Percentiles rank a stretch among this genome's conserved stretches.
These are phyloP conservation scores for Gopherus evgoodei DNA, from an alignment of 2,113 vertebrate species.

Conservation along the genomic window DNA sequence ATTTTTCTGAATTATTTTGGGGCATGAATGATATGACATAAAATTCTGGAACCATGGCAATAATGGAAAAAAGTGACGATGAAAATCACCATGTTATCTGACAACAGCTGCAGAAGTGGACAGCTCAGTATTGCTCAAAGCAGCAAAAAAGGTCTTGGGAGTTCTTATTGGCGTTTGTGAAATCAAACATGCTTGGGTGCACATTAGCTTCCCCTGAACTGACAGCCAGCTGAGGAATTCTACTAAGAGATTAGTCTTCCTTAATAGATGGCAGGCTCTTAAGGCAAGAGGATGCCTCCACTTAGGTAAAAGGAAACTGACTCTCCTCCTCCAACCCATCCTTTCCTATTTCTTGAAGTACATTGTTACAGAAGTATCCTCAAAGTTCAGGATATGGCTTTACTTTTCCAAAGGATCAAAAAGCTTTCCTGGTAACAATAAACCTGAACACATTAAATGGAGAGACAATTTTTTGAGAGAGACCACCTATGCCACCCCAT, in stretches of 20 bases:
- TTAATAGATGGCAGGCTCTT: neutral
- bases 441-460: neutral
- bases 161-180: neutral
- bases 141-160: fast-evolving
- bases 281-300: neutral
- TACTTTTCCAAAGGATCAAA: neutral
- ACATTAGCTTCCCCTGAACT: neutral
- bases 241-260: neutral
- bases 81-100: neutral
- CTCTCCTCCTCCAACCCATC: neutral
- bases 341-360: neutral
- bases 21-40: neutral
- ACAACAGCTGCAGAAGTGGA: neutral
- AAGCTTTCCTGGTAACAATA: neutral
- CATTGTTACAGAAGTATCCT: neutral
- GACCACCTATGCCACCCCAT: neutral
- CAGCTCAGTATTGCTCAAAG: neutral
- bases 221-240: neutral
- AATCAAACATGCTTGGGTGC: neutral
- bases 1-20: neutral
- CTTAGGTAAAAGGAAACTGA: neutral
- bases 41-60: neutral
- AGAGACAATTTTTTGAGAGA: neutral
- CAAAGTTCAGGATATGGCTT: neutral
- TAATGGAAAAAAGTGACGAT: neutral